Evolutionary conservation across 2,797 vertebrate species (phyloP), one percentile per base, ranked within the genome.

Genomic region (Tragelaphus oryx): DNA sequence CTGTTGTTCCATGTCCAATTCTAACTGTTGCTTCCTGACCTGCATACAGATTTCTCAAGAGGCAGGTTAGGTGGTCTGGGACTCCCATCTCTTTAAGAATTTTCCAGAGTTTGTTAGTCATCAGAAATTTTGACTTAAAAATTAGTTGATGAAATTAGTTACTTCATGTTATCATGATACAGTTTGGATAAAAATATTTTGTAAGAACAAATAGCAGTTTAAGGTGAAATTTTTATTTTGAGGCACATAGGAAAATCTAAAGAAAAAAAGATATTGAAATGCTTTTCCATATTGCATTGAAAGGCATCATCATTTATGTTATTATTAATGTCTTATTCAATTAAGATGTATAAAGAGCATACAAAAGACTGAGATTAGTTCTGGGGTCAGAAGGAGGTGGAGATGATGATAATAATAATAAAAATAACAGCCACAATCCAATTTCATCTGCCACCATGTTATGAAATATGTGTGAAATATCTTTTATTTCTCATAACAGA

Each of bases 41-140:
- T 68, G 65, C 33, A 68, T 68, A 37, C 33, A 37, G 18, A 6
- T 68, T 22, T 68, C 65, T 68, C 33, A 68, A 22, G 33, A 68
- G 33, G 33, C 33, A 37, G 18, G 9, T 68, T 9, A 37, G 9
- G 18, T 68, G 1, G 18, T 37, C 65, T 37, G 33, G 9, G 22
- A 68, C 37, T 37, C 65, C 60, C 65, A 68, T 68, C 65, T 37
- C 18, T 68, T 37, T 37, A 37, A 37, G 33, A 37, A 22, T 37
- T 68, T 37, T 68, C 65, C 65, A 37, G 65, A 68, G 10, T 68
- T 68, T 68, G 65, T 2, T 68, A 75, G 75, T 71, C 60, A 96
- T 75, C 24, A 89, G 33, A 95, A 87, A 80, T 62, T 50, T 82
- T 92, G 59, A 95, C 68, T 87, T 85, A 88, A 93, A 95, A 93